Conservation (phyloP, 2,888 invertebrate species). For the Ectemnius continuus region DNA sequence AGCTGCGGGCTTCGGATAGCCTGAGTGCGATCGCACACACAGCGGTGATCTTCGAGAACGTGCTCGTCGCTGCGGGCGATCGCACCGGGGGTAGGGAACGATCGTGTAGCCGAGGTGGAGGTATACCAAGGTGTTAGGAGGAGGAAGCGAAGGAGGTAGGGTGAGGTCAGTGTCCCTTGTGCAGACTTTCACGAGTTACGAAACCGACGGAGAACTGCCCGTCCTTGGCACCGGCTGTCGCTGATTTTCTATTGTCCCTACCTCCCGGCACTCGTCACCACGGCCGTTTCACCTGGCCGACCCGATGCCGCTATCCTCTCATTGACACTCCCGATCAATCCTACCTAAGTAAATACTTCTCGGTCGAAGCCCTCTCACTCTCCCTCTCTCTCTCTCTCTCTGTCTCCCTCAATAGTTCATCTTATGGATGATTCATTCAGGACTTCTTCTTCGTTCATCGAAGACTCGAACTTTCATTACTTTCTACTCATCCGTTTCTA, state of each 20-base stretch:
- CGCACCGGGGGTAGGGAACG: conserved; percentile 26
- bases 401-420: no score
- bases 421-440: no score
- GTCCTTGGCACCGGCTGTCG: conserved; percentile 78
- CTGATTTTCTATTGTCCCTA: conserved; percentile 76
- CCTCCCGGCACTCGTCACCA: conserved; percentile 42
- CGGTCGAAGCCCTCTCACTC: conserved; percentile 6
- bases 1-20: conserved; percentile 40
- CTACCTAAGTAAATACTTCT: not conserved
- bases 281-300: conserved; percentile 60
- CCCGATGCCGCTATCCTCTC: conserved; percentile 6
- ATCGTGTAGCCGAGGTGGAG: conserved; percentile 27
- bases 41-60: conserved; percentile 3
- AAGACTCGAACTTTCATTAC: no score
- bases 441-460: no score
- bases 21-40: conserved; percentile 39
- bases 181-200: conserved; percentile 78
- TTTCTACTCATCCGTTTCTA: no score
- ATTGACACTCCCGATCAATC: not conserved
- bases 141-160: conserved; percentile 60
- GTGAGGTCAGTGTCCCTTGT: conserved; percentile 77
- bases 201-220: conserved; percentile 75
- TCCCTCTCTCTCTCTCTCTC: no score
- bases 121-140: conserved; percentile 34
- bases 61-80: conserved; percentile 44